A percentile compares a stretch with the other conserved stretches of the same genome.
These are phyloP conservation scores for Cyprinodon variegatus DNA, from an alignment of 2,113 vertebrate species.

Conservation along the genomic window DNA sequence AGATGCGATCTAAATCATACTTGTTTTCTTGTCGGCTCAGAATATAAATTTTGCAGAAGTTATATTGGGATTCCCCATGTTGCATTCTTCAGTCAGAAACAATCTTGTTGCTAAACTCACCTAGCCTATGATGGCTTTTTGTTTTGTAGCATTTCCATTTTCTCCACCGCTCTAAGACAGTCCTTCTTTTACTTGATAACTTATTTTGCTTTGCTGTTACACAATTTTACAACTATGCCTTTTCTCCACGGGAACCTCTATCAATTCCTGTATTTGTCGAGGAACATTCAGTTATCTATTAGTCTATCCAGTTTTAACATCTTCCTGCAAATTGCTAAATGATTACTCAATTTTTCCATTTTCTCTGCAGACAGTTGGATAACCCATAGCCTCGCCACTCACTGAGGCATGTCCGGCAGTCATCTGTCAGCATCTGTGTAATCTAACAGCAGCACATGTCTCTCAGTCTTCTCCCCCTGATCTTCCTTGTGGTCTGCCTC, in stretches of 20 bases:
- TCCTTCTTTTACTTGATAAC: conserved; percentile 21
- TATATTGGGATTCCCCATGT: conserved; percentile 58
- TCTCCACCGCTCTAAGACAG: conserved; percentile 1
- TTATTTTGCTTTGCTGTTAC: conserved; percentile 35
- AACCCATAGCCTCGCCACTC: conserved; percentile 48
- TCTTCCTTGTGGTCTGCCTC: conserved; percentile 35
- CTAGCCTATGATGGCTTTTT: conserved; percentile 45
- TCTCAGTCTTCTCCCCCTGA: conserved; percentile 47
- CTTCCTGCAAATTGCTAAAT: conserved; percentile 15
- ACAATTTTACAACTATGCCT: conserved; percentile 1
- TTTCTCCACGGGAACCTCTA: conserved; percentile 1
- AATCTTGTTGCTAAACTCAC: conserved; percentile 39
- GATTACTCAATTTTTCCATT: conserved; percentile 19
- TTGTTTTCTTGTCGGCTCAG: conserved; percentile 53
- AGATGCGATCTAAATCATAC: conserved; percentile 68
- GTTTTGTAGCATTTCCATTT: conserved; percentile 22
- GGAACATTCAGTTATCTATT: conserved; percentile 9
- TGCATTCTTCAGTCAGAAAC: conserved; percentile 44
- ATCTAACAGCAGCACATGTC: conserved; percentile 65
- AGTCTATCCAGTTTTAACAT: conserved; percentile 3
- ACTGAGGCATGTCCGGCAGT: conserved; percentile 43
- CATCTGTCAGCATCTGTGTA: conserved; percentile 74
- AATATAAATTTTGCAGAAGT: conserved; percentile 67
- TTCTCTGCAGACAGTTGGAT: conserved; percentile 34
- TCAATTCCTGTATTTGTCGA: conserved; percentile 19